A percentile compares a stretch with the other conserved stretches of the same genome.
These are phyloP conservation scores for Brachionichthys hirsutus DNA, from an alignment of 2,113 vertebrate species.

Conservation along the genomic window DNA sequence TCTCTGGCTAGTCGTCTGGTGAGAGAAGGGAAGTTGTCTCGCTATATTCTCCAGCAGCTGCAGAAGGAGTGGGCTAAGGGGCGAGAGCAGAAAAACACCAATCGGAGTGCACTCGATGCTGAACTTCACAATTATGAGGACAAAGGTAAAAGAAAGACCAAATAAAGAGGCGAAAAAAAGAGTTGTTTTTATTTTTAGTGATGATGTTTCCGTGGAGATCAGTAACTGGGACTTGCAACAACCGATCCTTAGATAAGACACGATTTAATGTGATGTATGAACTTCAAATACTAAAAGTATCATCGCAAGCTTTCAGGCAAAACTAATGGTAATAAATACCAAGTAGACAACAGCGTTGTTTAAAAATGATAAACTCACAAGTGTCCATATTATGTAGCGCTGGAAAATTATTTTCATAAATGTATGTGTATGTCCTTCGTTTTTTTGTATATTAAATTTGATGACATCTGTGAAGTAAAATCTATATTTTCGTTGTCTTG, in stretches of 20 bases:
- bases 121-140: constrained; percentile 31
- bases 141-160: constrained; percentile 65
- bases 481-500: constrained; percentile 11
- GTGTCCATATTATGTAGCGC: too few relatives aligned
- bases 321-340: too few relatives aligned
- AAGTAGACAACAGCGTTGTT: too few relatives aligned
- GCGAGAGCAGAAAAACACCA: constrained; percentile 15
- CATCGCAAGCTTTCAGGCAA: neutral
- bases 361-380: too few relatives aligned
- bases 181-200: too few relatives aligned
- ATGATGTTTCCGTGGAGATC: neutral
- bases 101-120: constrained; percentile 25
- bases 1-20: constrained; percentile 85
- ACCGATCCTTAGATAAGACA: neutral
- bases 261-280: neutral
- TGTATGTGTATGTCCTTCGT: too few relatives aligned
- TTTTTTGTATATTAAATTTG: constrained; percentile 11
- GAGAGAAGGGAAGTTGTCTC: constrained; percentile 87
- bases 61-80: constrained; percentile 87
- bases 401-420: too few relatives aligned
- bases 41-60: constrained; percentile 87
- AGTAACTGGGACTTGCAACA: neutral
- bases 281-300: neutral
- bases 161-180: too few relatives aligned
- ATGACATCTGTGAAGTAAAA: constrained; percentile 26